phyloP scores from a whole-genome alignment of 2,113 vertebrate genomes.

The Oxyura jamaicensis region DNA sequence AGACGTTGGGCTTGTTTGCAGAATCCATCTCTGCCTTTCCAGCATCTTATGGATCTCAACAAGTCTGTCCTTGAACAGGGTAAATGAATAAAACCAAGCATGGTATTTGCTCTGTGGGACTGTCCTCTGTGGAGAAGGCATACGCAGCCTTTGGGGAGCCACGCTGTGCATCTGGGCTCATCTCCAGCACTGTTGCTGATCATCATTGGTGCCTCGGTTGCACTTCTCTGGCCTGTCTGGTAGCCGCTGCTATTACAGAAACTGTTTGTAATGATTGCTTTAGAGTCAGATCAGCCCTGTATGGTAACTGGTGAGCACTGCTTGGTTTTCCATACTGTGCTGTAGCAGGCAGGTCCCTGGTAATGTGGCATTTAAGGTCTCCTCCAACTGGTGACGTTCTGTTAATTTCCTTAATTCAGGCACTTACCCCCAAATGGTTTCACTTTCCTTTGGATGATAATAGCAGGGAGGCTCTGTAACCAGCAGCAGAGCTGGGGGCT shows the following conservation, averaged over 20 bases:
- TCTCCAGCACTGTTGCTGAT: neutral
- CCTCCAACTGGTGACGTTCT: neutral
- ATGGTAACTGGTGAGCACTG: neutral
- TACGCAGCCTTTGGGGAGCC: neutral
- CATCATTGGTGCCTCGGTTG: fast-evolving
- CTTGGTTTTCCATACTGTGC: fast-evolving
- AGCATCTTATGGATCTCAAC: neutral
- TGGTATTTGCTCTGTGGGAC: neutral
- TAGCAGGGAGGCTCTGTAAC: neutral
- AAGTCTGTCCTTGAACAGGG: neutral
- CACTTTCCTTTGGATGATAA: neutral
- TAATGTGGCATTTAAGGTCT: neutral
- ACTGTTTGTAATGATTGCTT: neutral
- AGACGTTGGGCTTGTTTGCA: neutral
- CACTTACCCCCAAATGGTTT: neutral
- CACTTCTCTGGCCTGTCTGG: neutral
- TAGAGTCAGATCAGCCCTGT: neutral
- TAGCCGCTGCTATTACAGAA: neutral
- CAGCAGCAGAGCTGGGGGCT: neutral
- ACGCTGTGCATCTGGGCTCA: fast-evolving
- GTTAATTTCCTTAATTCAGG: neutral
- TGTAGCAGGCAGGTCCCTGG: neutral
- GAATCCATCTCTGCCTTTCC: neutral
- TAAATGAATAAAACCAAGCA: neutral
- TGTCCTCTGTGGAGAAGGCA: neutral